Conservation (phyloP, 2,888 invertebrate genomes). For the Pseudeuparius sepicola region DNA sequence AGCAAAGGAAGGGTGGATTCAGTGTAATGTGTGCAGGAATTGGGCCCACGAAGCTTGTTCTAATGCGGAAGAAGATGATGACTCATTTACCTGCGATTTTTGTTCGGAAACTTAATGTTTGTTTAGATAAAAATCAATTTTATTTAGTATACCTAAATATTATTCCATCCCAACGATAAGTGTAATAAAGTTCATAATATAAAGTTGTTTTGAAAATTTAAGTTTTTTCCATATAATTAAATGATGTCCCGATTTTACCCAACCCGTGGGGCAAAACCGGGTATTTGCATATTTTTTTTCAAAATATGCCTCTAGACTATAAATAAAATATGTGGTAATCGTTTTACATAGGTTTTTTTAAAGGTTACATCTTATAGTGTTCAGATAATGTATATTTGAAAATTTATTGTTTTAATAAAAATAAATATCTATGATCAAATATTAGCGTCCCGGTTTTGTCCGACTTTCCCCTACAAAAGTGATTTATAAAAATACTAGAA, state of each 20-base stretch:
- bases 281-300: background rate
- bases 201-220: too few species aligned
- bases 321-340: background rate
- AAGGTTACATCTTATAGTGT: too few species aligned
- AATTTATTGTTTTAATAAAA: too few species aligned
- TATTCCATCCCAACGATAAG: too few species aligned
- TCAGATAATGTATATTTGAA: too few species aligned
- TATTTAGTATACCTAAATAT: background rate
- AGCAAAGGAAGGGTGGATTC: conserved; percentile 8
- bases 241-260: background rate
- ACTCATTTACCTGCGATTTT: background rate
- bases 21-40: background rate
- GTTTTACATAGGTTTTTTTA: background rate
- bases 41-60: conserved; percentile 1
- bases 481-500: too few species aligned
- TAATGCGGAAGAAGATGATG: background rate
- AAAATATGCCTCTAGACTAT: too few species aligned
- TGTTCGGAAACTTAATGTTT: conserved; percentile 1
- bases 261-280: conserved; percentile 1
- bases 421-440: too few species aligned
- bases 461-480: conserved; percentile 3
- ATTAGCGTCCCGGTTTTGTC: conserved; percentile 2
- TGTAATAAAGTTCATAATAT: too few species aligned
- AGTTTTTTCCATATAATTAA: conserved; percentile 1
- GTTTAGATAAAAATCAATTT: background rate